Percentiles rank a stretch among this genome's conserved stretches.
Conservation (phyloP, 37 sponge, comb jelly and placozoan species). For the Theonella swinhoei region DNA sequence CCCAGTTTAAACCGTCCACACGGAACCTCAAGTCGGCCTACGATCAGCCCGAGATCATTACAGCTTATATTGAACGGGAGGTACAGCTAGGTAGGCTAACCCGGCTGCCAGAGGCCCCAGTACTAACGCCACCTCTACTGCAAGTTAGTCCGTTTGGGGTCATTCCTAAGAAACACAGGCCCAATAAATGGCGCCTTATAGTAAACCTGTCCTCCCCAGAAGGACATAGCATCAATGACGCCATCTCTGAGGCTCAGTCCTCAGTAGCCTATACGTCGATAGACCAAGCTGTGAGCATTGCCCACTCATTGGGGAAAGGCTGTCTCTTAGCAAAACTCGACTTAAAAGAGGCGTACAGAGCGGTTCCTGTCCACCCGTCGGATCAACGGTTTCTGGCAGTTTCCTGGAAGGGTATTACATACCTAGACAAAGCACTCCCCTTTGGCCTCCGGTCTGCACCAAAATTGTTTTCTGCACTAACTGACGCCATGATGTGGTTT, state of each 20-base stretch:
- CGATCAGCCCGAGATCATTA: constrained; percentile 4
- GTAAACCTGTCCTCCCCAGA: constrained; percentile 6
- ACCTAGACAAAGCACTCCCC: too few species aligned
- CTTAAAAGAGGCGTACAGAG: constrained; percentile 9
- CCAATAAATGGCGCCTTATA: neutral
- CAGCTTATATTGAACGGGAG: neutral
- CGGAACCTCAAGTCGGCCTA: constrained; percentile 1
- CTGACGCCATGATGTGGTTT: too few species aligned
- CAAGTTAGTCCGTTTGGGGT: constrained; percentile 15
- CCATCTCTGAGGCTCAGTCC: neutral
- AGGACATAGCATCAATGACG: constrained; percentile 10
- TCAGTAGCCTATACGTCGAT: neutral
- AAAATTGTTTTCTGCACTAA: too few species aligned
- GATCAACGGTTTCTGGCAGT: too few species aligned
- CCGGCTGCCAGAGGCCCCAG: neutral
- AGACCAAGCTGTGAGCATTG: neutral
- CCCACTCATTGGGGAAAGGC: neutral
- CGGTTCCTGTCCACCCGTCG: neutral
- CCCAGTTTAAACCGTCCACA: neutral
- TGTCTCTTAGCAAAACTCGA: constrained; percentile 4
- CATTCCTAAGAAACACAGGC: neutral
- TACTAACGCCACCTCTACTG: neutral
- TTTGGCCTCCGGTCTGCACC: too few species aligned
- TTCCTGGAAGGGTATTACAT: too few species aligned
- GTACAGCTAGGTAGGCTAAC: neutral